Conservation (phyloP, 2,888 invertebrate genomes). For the Andrena trimmerana region DNA sequence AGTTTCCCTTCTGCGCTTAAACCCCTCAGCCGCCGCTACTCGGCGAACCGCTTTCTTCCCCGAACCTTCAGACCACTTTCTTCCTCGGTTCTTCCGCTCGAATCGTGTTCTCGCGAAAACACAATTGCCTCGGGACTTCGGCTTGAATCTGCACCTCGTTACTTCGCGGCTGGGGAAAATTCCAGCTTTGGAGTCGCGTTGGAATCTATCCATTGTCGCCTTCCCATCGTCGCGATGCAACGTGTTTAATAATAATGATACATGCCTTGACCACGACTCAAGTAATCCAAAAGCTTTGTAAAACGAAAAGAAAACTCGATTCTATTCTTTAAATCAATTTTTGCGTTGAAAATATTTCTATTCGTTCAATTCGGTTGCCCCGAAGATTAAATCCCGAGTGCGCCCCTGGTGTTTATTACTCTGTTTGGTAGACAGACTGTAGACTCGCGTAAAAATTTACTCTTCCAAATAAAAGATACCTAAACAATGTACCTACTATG, state of each 20-base stretch:
- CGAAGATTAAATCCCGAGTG: no score
- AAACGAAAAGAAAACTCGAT: no score
- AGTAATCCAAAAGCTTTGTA: no score
- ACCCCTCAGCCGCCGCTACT: not conserved
- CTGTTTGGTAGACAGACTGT: no score
- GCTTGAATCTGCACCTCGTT: not conserved
- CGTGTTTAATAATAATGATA: not conserved
- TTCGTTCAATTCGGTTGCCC: no score
- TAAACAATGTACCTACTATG: no score
- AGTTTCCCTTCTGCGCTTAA: constrained; percentile 5
- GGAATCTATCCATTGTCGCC: not conserved
- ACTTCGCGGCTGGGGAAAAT: constrained; percentile 1
- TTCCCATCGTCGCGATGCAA: not conserved
- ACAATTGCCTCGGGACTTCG: constrained; percentile 15
- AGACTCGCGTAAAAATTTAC: no score
- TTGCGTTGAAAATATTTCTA: no score
- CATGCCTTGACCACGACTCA: not conserved
- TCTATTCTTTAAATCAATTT: no score
- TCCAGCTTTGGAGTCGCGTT: not conserved
- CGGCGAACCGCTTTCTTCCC: not conserved
- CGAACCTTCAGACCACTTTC: not conserved
- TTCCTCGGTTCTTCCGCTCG: not conserved
- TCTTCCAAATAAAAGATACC: no score
- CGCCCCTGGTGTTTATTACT: no score
- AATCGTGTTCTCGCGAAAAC: constrained; percentile 8